phyloP scores from a whole-genome alignment of 2,888 invertebrate genomes.

The Congeria kusceri region DNA sequence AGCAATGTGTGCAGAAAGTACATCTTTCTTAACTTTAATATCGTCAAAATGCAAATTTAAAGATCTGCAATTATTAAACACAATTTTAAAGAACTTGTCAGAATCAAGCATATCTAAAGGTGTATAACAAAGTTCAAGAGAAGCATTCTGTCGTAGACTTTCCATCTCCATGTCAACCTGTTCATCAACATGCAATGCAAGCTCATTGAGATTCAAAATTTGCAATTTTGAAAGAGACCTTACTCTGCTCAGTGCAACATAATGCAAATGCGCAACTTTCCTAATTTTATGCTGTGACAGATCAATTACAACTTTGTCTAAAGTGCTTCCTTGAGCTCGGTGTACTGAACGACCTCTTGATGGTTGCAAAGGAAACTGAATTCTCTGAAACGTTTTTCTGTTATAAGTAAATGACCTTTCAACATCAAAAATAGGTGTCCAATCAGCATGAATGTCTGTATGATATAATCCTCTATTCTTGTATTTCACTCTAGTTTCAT shows the following conservation, averaged over 20 bases:
- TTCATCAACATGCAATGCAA: conserved; percentile 39
- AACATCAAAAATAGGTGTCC: conserved; percentile 63
- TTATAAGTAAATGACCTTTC: conserved; percentile 44
- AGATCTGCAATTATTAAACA: conserved; percentile 38
- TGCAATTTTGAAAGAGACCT: conserved; percentile 41
- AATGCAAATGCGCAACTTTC: conserved; percentile 54
- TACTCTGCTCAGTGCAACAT: conserved; percentile 55
- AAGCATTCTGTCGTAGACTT: conserved; percentile 29
- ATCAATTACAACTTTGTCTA: conserved; percentile 34
- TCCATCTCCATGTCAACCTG: conserved; percentile 48
- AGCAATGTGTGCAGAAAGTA: conserved; percentile 24
- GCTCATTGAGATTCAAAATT: conserved; percentile 54
- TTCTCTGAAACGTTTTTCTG: conserved; percentile 43
- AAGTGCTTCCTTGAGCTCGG: conserved; percentile 55
- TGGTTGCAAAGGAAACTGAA: conserved; percentile 55
- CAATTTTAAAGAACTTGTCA: conserved; percentile 29
- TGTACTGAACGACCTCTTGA: conserved; percentile 59
- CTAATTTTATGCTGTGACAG: conserved; percentile 25
- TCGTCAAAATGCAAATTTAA: conserved; percentile 31
- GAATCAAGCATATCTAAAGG: conserved; percentile 29
- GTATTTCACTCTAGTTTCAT: conserved; percentile 38
- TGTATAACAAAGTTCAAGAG: conserved; percentile 37
- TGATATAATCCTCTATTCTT: conserved; percentile 41
- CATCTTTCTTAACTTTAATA: conserved; percentile 14
- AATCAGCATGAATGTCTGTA: conserved; percentile 29